Conservation (phyloP, 1,140 invertebrate genomes). For the Scaptomyza graminum region DNA sequence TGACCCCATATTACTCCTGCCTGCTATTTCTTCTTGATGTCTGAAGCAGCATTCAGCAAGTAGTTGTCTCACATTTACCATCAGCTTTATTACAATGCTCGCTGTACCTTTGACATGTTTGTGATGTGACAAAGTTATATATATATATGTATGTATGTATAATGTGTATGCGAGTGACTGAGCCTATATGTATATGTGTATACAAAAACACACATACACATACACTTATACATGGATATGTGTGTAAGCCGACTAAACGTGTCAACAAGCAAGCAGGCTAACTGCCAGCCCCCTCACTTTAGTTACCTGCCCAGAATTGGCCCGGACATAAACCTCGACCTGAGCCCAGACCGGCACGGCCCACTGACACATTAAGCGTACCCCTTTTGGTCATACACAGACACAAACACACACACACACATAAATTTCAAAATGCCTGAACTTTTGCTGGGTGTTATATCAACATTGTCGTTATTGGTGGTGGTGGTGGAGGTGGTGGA, state of each 20-base stretch:
- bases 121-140: slow-evolving; percentile 64
- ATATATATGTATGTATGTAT: slow-evolving; percentile 6
- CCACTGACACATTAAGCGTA: slow-evolving; percentile 74
- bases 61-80: slow-evolving; percentile 49
- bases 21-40: neutral
- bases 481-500: slow-evolving; percentile 29
- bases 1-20: neutral
- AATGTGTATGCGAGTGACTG: slow-evolving; percentile 14
- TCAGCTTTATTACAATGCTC: slow-evolving; percentile 70
- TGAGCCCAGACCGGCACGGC: slow-evolving; percentile 23
- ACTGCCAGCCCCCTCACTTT: slow-evolving; percentile 45
- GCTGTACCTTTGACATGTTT: slow-evolving; percentile 73
- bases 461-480: slow-evolving; percentile 42
- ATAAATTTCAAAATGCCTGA: slow-evolving; percentile 44
- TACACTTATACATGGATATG: slow-evolving; percentile 12
- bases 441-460: slow-evolving; percentile 32
- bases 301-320: slow-evolving; percentile 43
- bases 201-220: no score
- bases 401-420: slow-evolving; percentile 29
- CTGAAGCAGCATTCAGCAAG: neutral
- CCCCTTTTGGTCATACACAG: slow-evolving; percentile 57
- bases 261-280: slow-evolving; percentile 75
- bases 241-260: slow-evolving; percentile 64
- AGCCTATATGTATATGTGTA: neutral
- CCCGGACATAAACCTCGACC: slow-evolving; percentile 25